phyloP scores from a whole-genome alignment of 2,113 vertebrate species.

The Eupsittula cactorum region DNA sequence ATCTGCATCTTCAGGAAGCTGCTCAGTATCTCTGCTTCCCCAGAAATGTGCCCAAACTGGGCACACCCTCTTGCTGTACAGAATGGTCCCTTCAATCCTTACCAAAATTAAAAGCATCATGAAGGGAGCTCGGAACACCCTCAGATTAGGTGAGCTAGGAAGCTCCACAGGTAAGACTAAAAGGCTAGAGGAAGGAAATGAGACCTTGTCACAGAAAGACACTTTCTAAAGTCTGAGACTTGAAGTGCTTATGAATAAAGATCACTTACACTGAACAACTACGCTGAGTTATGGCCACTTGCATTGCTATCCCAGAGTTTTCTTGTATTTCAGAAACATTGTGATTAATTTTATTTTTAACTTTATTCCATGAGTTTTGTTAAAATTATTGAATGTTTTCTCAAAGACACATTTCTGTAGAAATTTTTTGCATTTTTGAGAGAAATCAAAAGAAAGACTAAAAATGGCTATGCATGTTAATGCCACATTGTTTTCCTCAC shows the following conservation, averaged over 20 bases:
- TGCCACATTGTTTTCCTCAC: neutral
- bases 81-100: neutral
- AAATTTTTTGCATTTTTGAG: neutral
- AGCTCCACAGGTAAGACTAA: neutral
- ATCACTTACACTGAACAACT: neutral
- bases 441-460: neutral
- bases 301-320: neutral
- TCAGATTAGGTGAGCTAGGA: neutral
- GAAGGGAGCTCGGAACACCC: neutral
- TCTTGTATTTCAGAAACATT: neutral
- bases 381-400: neutral
- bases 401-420: neutral
- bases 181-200: neutral
- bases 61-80: neutral
- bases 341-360: neutral
- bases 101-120: neutral
- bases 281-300: neutral
- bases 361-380: neutral
- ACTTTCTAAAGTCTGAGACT: neutral
- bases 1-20: neutral
- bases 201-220: neutral
- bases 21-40: neutral
- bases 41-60: neutral
- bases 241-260: neutral
- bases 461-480: neutral